Base-by-base conservation (phyloP, 2,888 invertebrate genomes). In the Agrypnus murinus region DNA sequence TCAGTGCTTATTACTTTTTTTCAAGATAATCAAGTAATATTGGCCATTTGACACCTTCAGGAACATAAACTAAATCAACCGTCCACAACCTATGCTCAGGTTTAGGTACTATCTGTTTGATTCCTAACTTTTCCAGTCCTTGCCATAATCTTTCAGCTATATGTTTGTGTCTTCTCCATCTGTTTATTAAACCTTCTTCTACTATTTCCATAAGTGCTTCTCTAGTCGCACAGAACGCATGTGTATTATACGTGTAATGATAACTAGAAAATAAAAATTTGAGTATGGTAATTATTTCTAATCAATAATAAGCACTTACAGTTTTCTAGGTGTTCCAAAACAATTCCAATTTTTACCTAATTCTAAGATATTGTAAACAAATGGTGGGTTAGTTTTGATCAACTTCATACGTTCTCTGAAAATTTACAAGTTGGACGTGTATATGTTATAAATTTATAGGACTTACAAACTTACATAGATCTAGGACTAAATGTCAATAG, bases 231-330 rank as follows among this genome's bases (percentile, higher is more conserved):
- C 93, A 95, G 0, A 96, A 81, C 66, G 93, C 84, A 2, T 92
- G 93, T 0, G 93, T 89, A 14, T 92, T 91, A 14, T 92, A 88
- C 0, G 96, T 97, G 84, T 96, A 96, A 83, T 96, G 95, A 81
- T 96, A 96, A 46, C 92, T 89, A 76, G 15, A 55, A 62, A 32
- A 9, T 62, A 34, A 10, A 63, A 17, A 6, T 4, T 46, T 6
- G 6, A 46, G 12, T 17, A 3, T 6, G 2, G 12, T 4, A n/a
- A n/a, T n/a, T n/a, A 5, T 7, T 6, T n/a, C 5, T n/a, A 12
- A 7, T 8, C 5, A 5, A 5, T 8, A n/a, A n/a, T n/a, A n/a
- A n/a, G 2, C 46, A 6, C 7, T 10, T 10, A 19, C 55, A 15
- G 58, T n/a, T 19, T 8, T 17, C 59, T 58, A n/a, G n/a, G n/a